Evolutionary conservation across 2,797 vertebrate genomes (phyloP).

Genomic region (Bradypodion pumilum): DNA sequence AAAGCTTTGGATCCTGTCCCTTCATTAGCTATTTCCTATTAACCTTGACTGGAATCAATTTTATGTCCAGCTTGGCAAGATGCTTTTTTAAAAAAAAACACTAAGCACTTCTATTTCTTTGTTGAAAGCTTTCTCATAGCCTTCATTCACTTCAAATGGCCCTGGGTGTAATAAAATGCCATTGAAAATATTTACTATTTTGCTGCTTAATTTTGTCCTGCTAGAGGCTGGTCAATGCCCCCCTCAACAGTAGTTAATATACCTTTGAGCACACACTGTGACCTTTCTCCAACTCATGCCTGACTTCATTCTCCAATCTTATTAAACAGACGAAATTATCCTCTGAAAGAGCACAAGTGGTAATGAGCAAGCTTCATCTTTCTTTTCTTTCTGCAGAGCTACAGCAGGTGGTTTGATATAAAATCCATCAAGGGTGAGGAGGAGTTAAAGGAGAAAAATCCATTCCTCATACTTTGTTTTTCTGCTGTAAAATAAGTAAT

Average conservation of each 20-base stretch:
- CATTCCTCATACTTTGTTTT: slow-evolving; percentile 35
- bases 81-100: slow-evolving; percentile 69
- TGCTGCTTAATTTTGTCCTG: slow-evolving; percentile 80
- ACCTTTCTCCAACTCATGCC: slow-evolving; percentile 81
- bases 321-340: slow-evolving; percentile 82
- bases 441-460: slow-evolving; percentile 43
- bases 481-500: slow-evolving; percentile 27
- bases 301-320: slow-evolving; percentile 83
- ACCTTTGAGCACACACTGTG: slow-evolving; percentile 78
- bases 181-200: slow-evolving; percentile 78
- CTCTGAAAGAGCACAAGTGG: slow-evolving; percentile 77
- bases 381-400: slow-evolving; percentile 58
- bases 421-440: slow-evolving; percentile 56
- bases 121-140: slow-evolving; percentile 72
- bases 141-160: slow-evolving; percentile 79
- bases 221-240: slow-evolving; percentile 71
- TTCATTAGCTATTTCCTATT: slow-evolving; percentile 80
- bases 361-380: slow-evolving; percentile 67
- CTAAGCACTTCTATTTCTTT: slow-evolving; percentile 76
- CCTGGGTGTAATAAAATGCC: slow-evolving; percentile 76
- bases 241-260: slow-evolving; percentile 75
- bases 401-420: slow-evolving; percentile 74
- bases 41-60: slow-evolving; percentile 78
- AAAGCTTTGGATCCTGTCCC: slow-evolving; percentile 76
- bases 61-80: slow-evolving; percentile 66